Evolutionary conservation across 1,140 invertebrate species (phyloP), one percentile per base, ranked within the genome.

Genomic region (Trichonephila clavata): DNA sequence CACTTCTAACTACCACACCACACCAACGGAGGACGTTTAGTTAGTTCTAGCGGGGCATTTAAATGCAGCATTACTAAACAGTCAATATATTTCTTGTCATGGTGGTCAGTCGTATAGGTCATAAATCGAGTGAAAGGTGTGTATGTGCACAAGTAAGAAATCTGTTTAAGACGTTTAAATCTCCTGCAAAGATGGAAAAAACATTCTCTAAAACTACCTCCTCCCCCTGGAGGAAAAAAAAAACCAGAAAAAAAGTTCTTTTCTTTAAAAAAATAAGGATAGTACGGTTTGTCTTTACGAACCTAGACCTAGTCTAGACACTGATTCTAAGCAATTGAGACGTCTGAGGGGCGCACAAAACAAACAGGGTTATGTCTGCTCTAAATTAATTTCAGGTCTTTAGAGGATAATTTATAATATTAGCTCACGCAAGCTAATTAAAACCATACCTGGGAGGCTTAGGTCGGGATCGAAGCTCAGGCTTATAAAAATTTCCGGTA

Each of bases 401-500:
- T n/a, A 4, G 71, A 20, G 68, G 27, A 27, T 77, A 77, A 77
- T 77, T 77, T 77, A 77, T 77, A 77, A 77, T 77, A 20, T 16
- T 32, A 77, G 18, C 18, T 77, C 27, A 18, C 24, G 27, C 4
- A 32, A 10, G n/a, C 65, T 77, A 77, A 77, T 77, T 77, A 77
- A 77, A 77, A 77, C 18, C 18, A 77, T 32, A 77, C 32, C 71
- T 39, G 71, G 27, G 27, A 77, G 27, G 14, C 18, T 77, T 27
- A 20, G 32, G 71, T 77, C 14, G 71, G 71, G 71, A 18, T 18
- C 32, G 3, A 32, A 77, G 27, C 32, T 77, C 71, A 24, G 18
- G 71, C 27, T 39, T 2, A 6, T 32, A 18, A 32, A 32, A 77
- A 77, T 39, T 77, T 77, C 27, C 4, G 16, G 71, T 18, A 32